Evolutionary conservation across 1,140 invertebrate genomes (phyloP), one percentile per base, ranked within the genome.

Genomic region (Mactra quadrangularis): DNA sequence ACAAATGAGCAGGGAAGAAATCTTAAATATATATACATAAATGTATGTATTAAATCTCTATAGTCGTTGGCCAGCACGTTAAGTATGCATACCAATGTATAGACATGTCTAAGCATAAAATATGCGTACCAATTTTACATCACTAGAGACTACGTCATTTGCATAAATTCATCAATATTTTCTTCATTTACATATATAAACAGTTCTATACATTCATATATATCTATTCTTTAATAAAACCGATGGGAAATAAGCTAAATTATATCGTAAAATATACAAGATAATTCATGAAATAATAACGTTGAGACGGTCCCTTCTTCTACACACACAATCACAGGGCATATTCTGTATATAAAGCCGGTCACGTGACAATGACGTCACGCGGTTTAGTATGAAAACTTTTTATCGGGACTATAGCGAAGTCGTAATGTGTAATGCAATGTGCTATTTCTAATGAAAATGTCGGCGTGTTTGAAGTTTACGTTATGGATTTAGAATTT

Each of bases 401-500:
- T 81, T 81, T 81, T 81, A 81, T 81, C 77, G 64, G 66, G 53
- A 70, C 53, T 41, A 45, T 41, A 85, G 66, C 70, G 74, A 85
- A 60, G 62, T 59, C 64, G 83, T 77, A 64, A 84, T 87, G 85
- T 85, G 82, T 84, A 86, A 81, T 85, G 82, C 75, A 85, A 76
- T 81, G 66, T 78, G 75, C 75, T 78, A 78, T 78, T 81, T 81
- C 53, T 55, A 81, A 68, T 64, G 64, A 78, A 79, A 81, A 81
- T 81, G 77, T 81, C 75, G 70, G 81, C 66, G 85, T 86, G 86
- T 86, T 87, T 88, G 84, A 88, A 84, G 78, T 81, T 81, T 53
- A 81, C 53, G 31, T 47, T 68, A 68, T 45, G 66, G 86, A 90
- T 90, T 88, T 90, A 90, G 88, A 83, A 89, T 52, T 68, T 53